Percentiles rank a stretch among this genome's conserved stretches.
Conservation (phyloP, 2,797 vertebrate genomes). For the Ctenopoma multispine region DNA sequence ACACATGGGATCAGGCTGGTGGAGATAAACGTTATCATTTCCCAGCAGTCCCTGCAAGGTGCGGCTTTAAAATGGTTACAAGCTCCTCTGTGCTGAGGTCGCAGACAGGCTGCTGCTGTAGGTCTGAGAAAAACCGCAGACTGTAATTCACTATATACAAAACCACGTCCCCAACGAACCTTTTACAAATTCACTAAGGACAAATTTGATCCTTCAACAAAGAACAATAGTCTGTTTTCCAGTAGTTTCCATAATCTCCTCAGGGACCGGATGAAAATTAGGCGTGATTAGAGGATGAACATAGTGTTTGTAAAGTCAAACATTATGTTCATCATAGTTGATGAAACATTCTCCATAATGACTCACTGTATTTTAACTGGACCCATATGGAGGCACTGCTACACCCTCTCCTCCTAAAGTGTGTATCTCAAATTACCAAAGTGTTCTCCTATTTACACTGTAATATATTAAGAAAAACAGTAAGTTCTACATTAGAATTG, state of each 20-base stretch:
- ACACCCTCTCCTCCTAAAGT: no score
- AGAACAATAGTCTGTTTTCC: background rate
- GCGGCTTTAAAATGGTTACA: constrained; percentile 60
- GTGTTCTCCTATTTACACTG: background rate
- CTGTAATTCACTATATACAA: constrained; percentile 9
- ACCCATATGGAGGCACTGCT: no score
- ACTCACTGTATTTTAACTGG: no score
- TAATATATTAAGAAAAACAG: background rate
- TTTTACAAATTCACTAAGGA: background rate
- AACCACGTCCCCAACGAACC: background rate
- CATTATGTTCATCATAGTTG: no score
- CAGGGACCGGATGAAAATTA: background rate
- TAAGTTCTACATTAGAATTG: no score
- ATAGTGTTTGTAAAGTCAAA: no score
- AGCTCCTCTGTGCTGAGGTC: constrained; percentile 52
- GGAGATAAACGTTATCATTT: constrained; percentile 82
- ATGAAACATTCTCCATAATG: no score
- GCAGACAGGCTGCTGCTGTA: constrained; percentile 38
- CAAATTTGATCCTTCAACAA: constrained; percentile 2
- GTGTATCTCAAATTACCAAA: no score
- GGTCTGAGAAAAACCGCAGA: constrained; percentile 13
- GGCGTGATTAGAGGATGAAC: background rate
- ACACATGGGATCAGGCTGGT: constrained; percentile 53
- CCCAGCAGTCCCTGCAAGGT: constrained; percentile 65
- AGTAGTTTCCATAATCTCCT: background rate